Base-by-base conservation (phyloP, 1,140 invertebrate species). In the Pseudomyrmex sp. region DNA sequence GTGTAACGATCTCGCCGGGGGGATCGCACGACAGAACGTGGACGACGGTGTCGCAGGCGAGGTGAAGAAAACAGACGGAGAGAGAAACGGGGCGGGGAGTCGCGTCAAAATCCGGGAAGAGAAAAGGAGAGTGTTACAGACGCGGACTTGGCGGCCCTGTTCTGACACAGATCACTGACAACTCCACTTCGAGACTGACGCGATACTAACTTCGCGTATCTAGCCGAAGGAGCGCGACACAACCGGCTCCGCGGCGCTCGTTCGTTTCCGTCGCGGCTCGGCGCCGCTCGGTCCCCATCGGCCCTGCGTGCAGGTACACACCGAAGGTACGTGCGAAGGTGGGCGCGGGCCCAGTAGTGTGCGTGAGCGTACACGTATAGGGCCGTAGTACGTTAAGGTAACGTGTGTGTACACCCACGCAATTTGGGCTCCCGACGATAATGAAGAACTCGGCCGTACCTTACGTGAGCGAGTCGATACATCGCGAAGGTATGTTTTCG, bases 101-200 rank as follows among this genome's bases (percentile, higher is more conserved):
- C 23, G 13, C n/a, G 58, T 26, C 35, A 48, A 26, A 62, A 59
- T 13, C 15, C n/a, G 23, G 56, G 82, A 54, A 59, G 62, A 74
- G 23, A 73, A 62, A 83, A 83, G 62, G 79, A 79, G 73, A 80
- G 54, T 72, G 70, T 35, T 35, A 85, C 61, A 61, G 59, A 65
- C 73, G 61, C 46, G 56, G 44, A 77, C 50, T 44, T 18, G 82
- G 84, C 84, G 90, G 90, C 72, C 90, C 90, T 91, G 90, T 82
- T 91, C 90, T 88, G 85, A 90, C 87, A 85, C 87, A 90, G 89
- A 91, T 87, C 90, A 91, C 90, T 90, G 91, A 92, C 91, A 89
- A 89, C 85, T 91, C 83, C 87, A 79, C 84, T 86, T 68, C 89
- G 87, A 72, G 87, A 92, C 91, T 91, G 91, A 91, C 91, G 91